phyloP scores from a whole-genome alignment of 2,797 vertebrate genomes.

The Scolopax rusticola region DNA sequence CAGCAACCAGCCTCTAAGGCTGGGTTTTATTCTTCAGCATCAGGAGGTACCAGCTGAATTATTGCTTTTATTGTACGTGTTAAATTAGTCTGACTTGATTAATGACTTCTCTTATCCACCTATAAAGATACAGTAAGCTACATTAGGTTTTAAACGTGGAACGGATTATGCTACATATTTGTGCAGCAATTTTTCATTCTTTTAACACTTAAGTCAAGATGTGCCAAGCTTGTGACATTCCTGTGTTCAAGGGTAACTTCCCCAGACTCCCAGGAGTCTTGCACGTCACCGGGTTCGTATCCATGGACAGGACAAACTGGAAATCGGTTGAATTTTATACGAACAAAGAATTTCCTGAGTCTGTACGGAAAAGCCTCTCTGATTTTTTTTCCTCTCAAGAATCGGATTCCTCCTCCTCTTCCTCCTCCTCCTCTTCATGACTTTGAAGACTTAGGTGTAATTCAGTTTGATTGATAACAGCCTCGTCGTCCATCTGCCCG shows the following conservation, averaged over 20 bases:
- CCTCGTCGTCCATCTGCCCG: conserved; percentile 91
- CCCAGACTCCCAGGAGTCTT: not conserved
- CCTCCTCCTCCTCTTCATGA: conserved; percentile 63
- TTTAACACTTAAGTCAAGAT: not conserved
- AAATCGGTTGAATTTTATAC: not conserved
- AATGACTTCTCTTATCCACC: not conserved
- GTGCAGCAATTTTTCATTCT: not conserved
- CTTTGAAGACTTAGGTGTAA: conserved; percentile 84
- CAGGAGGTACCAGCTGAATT: not conserved
- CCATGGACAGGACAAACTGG: not conserved
- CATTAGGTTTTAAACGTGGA: not conserved
- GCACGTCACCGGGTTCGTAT: not conserved
- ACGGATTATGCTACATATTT: conserved; percentile 38
- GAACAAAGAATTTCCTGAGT: conserved; percentile 35
- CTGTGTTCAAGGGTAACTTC: accelerated
- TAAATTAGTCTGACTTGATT: not conserved
- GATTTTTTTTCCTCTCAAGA: conserved; percentile 56
- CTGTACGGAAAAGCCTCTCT: not conserved
- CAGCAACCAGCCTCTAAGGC: not conserved
- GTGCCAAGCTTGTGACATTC: not conserved
- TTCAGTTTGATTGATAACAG: conserved; percentile 92
- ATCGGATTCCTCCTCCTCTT: conserved; percentile 81
- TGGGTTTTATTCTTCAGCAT: not conserved
- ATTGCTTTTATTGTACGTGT: conserved; percentile 14
- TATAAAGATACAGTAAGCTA: not conserved